Base-by-base conservation (phyloP, 1,140 invertebrate genomes). In the Acyrthosiphon pisum region DNA sequence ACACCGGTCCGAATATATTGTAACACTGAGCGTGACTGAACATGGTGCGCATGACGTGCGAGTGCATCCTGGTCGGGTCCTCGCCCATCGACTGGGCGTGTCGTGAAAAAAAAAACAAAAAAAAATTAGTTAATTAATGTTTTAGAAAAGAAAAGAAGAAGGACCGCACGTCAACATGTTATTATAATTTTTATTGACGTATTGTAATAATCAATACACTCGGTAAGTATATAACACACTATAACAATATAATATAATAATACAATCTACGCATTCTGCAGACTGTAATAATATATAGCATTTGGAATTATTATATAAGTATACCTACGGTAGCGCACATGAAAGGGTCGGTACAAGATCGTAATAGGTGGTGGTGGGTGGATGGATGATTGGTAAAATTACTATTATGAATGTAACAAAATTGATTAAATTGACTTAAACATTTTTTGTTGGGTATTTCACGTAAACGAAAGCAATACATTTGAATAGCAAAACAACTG, bases 21-120 rank as follows among this genome's bases (percentile, higher is more conserved):
- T 94, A 94, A 83, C 94, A 95, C 41, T 94, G 94, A 20, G 94
- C 94, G 93, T 95, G 95, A 83, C 94, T 94, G 81, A 95, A 94
- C 95, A 95, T 95, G 30, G 94, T 94, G 30, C 94, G 94, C 93
- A 95, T 93, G 26, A 95, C 95, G 56, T 94, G 94, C 11, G 94
- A 84, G 83, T 94, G 94, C 94, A 95, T 95, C 6, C 94, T 91
- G 22, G 81, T 88, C 18, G 95, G 95, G 41, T 94, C 53, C 76
- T 94, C 94, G 22, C 94, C 94, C 95, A 95, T 95, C 8, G 94
- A 94, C 76, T 94, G 94, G 3, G 93, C 81, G 20, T 86, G 23
- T n/a, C 44, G 7, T 30, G 46, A 48, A 56, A 93, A 53, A 84
- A 86, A 83, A 22, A 83, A 23, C 48, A 6, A 46, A 22, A 48